Evolutionary conservation across 2,113 vertebrate species (phyloP).

Genomic region (Aegotheles bennettii): DNA sequence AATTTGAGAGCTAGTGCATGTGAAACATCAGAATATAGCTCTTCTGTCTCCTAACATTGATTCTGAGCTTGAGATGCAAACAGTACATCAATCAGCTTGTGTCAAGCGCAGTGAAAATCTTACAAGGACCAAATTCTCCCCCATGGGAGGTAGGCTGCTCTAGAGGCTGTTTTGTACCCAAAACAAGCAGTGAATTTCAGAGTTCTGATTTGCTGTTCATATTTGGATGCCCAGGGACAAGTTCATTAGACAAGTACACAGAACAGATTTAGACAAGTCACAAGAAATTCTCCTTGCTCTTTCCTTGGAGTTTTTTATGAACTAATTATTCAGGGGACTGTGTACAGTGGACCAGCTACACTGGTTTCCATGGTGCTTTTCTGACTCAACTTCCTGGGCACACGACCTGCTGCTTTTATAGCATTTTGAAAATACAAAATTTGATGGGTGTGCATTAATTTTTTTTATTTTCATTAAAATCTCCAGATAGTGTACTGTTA

Average conservation of each 20-base stretch:
- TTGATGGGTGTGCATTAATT: not conserved
- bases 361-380: not conserved
- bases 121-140: not conserved
- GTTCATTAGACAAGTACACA: not conserved
- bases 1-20: not conserved
- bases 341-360: not conserved
- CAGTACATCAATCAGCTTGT: not conserved
- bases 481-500: not conserved
- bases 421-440: not conserved
- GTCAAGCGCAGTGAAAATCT: not conserved
- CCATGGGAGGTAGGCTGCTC: not conserved
- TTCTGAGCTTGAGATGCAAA: not conserved
- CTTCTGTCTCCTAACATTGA: slow-evolving; percentile 2
- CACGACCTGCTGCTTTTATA: not conserved
- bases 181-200: not conserved
- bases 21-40: not conserved
- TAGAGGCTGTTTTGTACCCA: not conserved
- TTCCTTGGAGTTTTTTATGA: not conserved
- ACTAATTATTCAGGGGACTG: not conserved
- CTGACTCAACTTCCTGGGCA: not conserved
- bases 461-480: not conserved
- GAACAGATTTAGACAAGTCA: not conserved
- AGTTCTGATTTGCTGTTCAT: not conserved
- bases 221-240: not conserved
- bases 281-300: not conserved